A percentile compares a stretch with the other conserved stretches of the same genome.
phyloP scores from a whole-genome alignment of 1,140 invertebrate genomes.

The Drosophila cardini region DNA sequence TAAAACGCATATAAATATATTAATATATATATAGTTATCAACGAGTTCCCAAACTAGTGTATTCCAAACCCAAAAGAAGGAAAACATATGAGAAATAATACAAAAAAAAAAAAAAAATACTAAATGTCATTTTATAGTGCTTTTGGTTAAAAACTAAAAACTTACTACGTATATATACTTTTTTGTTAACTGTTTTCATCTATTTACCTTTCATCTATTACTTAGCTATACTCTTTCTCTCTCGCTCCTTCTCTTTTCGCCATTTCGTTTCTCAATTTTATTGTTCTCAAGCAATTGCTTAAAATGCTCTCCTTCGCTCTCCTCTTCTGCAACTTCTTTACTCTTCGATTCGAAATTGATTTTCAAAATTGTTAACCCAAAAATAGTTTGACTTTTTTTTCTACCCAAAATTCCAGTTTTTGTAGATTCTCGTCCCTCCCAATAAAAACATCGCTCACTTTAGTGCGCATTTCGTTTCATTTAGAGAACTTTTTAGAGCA shows the following conservation, averaged over 20 bases:
- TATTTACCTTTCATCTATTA: conserved; percentile 1
- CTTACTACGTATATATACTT: neutral
- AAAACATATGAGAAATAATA: neutral
- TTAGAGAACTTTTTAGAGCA: conserved; percentile 33
- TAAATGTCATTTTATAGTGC: conserved; percentile 32
- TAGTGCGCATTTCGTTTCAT: conserved; percentile 47
- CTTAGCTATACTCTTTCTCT: conserved; percentile 17
- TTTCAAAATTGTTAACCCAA: conserved; percentile 5
- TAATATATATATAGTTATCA: conserved; percentile 7
- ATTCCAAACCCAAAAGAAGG: neutral
- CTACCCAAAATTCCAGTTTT: conserved; percentile 1
- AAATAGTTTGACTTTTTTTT: conserved; percentile 65
- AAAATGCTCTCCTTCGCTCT: neutral
- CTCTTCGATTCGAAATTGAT: neutral
- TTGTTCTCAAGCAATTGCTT: conserved; percentile 3
- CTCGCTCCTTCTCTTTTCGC: conserved; percentile 27
- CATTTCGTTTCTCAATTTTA: conserved; percentile 11
- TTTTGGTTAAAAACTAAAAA: conserved; percentile 6
- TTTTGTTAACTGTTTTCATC: conserved; percentile 1
- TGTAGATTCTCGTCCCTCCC: neutral
- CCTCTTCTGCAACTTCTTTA: neutral
- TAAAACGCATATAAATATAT: conserved; percentile 70
- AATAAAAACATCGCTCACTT: conserved; percentile 25
- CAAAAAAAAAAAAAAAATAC: neutral
- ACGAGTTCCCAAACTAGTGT: neutral